These are phyloP conservation scores for Syndactyla subalaris DNA, from an alignment of 2,797 vertebrate species.

Conservation along the genomic window DNA sequence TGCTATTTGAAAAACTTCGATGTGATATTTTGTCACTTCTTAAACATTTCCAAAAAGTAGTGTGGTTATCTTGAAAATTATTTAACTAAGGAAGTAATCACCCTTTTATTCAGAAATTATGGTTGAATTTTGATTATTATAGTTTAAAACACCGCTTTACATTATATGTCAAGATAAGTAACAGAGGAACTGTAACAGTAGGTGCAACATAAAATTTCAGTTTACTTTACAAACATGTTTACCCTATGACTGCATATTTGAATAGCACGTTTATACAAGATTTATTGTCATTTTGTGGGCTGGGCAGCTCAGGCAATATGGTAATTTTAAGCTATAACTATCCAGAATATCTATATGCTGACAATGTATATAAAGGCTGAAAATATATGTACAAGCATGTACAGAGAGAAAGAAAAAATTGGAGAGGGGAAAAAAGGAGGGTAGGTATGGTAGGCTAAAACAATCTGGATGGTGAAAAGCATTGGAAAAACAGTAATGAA, in stretches of 20 bases:
- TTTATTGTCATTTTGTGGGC: not conserved
- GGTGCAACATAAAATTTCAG: not conserved
- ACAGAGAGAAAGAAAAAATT: not conserved
- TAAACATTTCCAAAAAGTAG: not conserved
- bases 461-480: not conserved
- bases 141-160: not conserved
- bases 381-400: not conserved
- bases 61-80: not conserved
- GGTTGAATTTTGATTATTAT: not conserved
- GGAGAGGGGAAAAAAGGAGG: not conserved
- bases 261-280: not conserved
- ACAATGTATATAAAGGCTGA: not conserved
- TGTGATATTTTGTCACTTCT: conserved; percentile 10
- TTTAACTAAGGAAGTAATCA: not conserved
- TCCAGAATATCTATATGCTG: not conserved
- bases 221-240: not conserved
- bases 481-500: not conserved
- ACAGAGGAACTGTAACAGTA: not conserved
- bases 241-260: not conserved
- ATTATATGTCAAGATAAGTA: not conserved
- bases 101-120: not conserved
- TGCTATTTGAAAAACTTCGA: not conserved
- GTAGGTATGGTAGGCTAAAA: not conserved
- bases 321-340: not conserved
- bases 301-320: not conserved